phyloP scores from a whole-genome alignment of 2,797 vertebrate genomes.

The Podargus strigoides region DNA sequence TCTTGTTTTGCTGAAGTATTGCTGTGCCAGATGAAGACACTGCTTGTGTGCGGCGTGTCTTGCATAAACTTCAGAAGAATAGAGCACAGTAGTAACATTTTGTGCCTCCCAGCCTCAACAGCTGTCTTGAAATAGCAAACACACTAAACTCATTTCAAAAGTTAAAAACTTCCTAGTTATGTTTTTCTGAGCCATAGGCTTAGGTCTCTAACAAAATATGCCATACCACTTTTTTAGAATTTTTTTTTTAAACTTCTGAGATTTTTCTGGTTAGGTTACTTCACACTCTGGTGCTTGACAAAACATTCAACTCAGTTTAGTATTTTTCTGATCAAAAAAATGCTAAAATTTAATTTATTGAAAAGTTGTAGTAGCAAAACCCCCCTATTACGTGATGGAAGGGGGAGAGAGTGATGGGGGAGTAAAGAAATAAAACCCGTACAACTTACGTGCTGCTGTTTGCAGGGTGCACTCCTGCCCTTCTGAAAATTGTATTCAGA shows the following conservation, averaged over 20 bases:
- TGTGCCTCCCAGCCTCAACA: neutral
- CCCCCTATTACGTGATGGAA: neutral
- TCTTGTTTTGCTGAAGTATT: neutral
- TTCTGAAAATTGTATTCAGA: neutral
- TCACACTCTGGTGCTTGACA: neutral
- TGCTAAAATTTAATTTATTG: neutral
- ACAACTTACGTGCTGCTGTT: neutral
- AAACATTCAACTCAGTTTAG: neutral
- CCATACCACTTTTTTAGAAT: neutral
- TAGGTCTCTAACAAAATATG: neutral
- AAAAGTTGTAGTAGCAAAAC: neutral
- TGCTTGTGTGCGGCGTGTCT: neutral
- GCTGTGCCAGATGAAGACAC: neutral
- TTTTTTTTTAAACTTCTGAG: neutral
- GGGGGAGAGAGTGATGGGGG: accelerated
- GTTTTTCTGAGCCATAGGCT: neutral
- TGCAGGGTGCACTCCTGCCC: neutral
- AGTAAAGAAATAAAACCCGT: neutral
- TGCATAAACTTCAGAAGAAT: neutral
- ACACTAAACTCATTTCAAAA: neutral
- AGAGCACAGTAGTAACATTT: neutral
- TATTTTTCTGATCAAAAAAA: neutral
- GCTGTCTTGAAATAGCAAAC: neutral
- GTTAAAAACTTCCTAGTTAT: neutral
- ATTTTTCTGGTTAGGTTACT: neutral